Conservation (phyloP, 2,113 vertebrate genomes). For the Regulus satrapa region DNA sequence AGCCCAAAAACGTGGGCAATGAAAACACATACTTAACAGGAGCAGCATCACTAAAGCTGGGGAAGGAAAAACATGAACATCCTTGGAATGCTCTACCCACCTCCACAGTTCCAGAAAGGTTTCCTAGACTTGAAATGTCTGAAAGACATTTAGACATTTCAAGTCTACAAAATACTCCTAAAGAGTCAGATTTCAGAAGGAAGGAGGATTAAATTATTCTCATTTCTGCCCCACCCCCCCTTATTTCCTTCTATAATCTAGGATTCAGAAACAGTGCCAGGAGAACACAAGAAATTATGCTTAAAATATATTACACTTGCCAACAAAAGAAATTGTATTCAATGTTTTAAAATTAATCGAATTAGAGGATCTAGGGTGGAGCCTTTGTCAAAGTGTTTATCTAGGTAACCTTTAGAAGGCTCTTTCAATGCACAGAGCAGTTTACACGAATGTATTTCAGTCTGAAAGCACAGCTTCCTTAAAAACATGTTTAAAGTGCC, state of each 20-base stretch:
- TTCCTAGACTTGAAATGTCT: not conserved
- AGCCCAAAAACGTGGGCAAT: rapidly evolving
- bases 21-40: not conserved
- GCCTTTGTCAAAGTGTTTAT: not conserved
- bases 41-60: not conserved
- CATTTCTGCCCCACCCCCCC: too few relatives aligned
- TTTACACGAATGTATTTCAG: rapidly evolving
- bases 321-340: constrained; percentile 17
- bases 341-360: constrained; percentile 15
- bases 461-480: not conserved
- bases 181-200: too few relatives aligned
- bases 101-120: not conserved
- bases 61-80: not conserved
- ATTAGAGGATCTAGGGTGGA: not conserved
- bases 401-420: not conserved
- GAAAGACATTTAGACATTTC: too few relatives aligned
- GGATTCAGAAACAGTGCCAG: not conserved
- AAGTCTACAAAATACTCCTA: too few relatives aligned
- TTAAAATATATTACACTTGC: not conserved
- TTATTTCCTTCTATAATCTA: not conserved
- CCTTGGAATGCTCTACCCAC: not conserved
- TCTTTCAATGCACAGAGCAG: not conserved
- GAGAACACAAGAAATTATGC: not conserved
- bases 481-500: not conserved
- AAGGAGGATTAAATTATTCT: too few relatives aligned